phyloP scores from a whole-genome alignment of 2,888 invertebrate species.

The Sphaerophoria taeniata region DNA sequence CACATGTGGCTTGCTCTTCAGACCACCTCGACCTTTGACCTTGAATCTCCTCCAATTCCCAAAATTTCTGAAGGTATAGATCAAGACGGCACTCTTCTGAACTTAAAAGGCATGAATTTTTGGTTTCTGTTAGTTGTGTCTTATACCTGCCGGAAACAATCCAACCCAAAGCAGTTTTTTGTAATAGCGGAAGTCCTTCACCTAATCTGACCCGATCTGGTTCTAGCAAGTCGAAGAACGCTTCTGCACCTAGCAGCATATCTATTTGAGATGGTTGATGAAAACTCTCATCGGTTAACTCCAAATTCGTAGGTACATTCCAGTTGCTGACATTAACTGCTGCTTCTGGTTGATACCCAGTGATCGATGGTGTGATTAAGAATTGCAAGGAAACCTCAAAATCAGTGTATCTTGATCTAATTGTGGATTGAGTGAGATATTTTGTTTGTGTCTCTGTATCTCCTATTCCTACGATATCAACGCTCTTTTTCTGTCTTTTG shows the following conservation, averaged over 20 bases:
- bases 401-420: constrained; percentile 9
- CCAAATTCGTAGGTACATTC: constrained; percentile 11
- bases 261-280: constrained; percentile 10
- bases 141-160: constrained; percentile 25
- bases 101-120: background rate
- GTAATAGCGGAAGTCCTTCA: background rate
- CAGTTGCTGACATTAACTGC: background rate
- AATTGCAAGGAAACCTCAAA: constrained; percentile 16
- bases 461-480: constrained; percentile 21
- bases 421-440: constrained; percentile 1
- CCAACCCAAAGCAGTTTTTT: constrained; percentile 25
- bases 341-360: constrained; percentile 24
- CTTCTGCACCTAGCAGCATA: constrained; percentile 16
- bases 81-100: background rate
- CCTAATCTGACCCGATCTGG: constrained; percentile 14
- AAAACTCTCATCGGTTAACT: constrained; percentile 18
- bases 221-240: constrained; percentile 14
- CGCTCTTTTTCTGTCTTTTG: background rate
- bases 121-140: background rate
- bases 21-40: background rate
- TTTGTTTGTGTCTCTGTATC: constrained; percentile 9
- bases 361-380: background rate
- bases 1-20: background rate
- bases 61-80: constrained; percentile 24
- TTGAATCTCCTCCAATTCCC: constrained; percentile 29